Conservation (phyloP, 2,888 invertebrate species). For the Matsumyia berberina region DNA sequence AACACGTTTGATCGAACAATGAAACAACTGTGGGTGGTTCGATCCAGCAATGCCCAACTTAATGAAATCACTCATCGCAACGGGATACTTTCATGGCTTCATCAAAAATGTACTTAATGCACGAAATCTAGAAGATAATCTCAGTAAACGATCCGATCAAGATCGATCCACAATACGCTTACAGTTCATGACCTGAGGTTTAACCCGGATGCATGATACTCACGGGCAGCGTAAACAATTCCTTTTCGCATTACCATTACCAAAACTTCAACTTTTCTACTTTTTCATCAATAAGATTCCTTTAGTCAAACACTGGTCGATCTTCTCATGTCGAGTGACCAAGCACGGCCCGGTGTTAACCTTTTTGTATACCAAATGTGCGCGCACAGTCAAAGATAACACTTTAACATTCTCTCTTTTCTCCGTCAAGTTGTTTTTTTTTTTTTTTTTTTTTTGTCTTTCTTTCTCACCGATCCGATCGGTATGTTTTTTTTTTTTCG, state of each 20-base stretch:
- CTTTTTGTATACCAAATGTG: conserved; percentile 24
- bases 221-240: background rate
- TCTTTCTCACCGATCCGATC: conserved; percentile 34
- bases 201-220: background rate
- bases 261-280: background rate
- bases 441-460: background rate
- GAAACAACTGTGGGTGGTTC: conserved; percentile 22
- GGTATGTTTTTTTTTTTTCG: background rate
- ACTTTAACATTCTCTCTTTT: background rate
- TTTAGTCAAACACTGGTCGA: conserved; percentile 3
- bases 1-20: background rate
- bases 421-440: conserved; percentile 5
- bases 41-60: conserved; percentile 17
- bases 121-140: conserved; percentile 24
- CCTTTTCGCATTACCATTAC: background rate
- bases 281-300: background rate
- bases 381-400: conserved; percentile 14
- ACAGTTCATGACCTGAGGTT: background rate
- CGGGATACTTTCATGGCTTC: conserved; percentile 22
- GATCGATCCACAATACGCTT: background rate
- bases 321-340: conserved; percentile 16
- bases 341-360: background rate
- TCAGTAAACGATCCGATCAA: conserved; percentile 1
- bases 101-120: conserved; percentile 15
- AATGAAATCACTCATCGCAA: conserved; percentile 29